A percentile compares a stretch with the other conserved stretches of the same genome.
phyloP scores from a whole-genome alignment of 2,113 vertebrate genomes.

The Rhadina sibilatrix region DNA sequence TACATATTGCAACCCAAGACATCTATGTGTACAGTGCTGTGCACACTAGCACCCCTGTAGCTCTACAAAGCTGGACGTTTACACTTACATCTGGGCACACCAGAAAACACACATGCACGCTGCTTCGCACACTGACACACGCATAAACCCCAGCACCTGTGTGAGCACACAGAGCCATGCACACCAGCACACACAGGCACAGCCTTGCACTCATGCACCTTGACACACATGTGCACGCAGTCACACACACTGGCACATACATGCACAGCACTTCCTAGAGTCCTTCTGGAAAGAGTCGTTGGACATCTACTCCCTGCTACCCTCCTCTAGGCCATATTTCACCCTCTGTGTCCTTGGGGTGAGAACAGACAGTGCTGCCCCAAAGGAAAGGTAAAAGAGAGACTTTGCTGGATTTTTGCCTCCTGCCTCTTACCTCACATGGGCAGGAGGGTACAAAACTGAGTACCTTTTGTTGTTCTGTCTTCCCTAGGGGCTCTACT shows the following conservation, averaged over 20 bases:
- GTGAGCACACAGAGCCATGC: too few species aligned
- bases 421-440: background rate
- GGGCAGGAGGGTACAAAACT: background rate
- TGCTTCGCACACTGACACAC: background rate
- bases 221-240: background rate
- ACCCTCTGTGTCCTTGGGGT: background rate
- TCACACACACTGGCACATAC: background rate
- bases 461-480: background rate
- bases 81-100: background rate
- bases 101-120: background rate
- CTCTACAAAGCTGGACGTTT: background rate
- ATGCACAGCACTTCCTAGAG: background rate
- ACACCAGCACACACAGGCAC: background rate
- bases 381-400: background rate
- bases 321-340: background rate
- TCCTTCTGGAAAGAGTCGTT: background rate
- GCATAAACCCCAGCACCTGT: background rate
- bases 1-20: too few species aligned
- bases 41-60: background rate
- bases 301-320: background rate
- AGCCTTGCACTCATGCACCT: background rate
- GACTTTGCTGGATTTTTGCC: background rate
- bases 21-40: background rate
- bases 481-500: background rate
- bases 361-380: background rate